Evolutionary conservation across 2,888 invertebrate species (phyloP), one percentile per base, ranked within the genome.

Genomic region (Drosophila melanosoma): DNA sequence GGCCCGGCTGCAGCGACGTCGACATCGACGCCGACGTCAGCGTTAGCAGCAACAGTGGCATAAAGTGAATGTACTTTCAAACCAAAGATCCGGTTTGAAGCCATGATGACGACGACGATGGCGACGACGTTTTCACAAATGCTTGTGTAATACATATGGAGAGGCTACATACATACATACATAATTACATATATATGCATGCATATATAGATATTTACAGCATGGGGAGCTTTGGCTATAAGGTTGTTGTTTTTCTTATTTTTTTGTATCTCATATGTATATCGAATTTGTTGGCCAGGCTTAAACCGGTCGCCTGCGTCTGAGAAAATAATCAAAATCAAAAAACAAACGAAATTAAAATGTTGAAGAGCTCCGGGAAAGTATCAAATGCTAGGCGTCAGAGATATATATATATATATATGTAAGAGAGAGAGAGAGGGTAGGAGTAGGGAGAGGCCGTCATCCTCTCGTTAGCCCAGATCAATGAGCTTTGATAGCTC

Each of bases 1-100:
- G 76, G 79, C 73, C 65, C 72, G 75, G 79, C 63, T 77, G 81
- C 85, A 79, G 79, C 69, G 66, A 77, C 71, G 72, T 38, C 70
- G 74, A 65, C 79, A 64, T 48, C 64, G 68, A 49, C 63, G 58
- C 17, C 11, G 71, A 29, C 69, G 53, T 42, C 59, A 74, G 59
- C 57, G 56, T 49, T 74, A 72, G 40, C 40, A 58, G 74, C 59
- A 64, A 63, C 81, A 81, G 74, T 70, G 79, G 83, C 82, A 87
- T 80, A 88, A 91, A 91, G 91, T 91, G 91, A 91, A 91, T 90
- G 91, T 91, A 90, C 91, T 89, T 90, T 90, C 90, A 84, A 87
- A 90, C 74, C 81, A 87, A 83, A 91, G 90, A 91, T 91, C 90
- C 90, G 91, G 90, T 90, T 90, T 91, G 89, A 84, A 87, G 82